phyloP scores from a whole-genome alignment of 2,888 invertebrate genomes.

The Athalia rosae region DNA sequence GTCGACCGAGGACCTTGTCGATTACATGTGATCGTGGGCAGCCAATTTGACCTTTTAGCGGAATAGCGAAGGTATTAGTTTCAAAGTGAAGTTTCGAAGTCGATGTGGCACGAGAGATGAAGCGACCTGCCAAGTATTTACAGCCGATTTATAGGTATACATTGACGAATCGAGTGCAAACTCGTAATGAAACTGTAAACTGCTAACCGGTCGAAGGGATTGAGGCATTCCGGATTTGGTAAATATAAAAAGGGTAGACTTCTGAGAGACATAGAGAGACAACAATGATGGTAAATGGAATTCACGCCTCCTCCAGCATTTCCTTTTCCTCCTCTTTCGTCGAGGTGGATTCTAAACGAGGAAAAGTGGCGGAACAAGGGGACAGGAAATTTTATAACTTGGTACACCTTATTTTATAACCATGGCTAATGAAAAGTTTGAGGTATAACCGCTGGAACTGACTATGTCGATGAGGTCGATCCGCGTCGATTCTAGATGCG shows the following conservation, averaged over 20 bases:
- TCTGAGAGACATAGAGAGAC: neutral
- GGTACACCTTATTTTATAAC: neutral
- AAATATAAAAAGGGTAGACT: neutral
- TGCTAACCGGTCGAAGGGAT: slow-evolving; percentile 7
- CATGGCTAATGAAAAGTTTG: slow-evolving; percentile 8
- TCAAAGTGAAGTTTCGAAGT: slow-evolving; percentile 1
- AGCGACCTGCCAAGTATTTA: too few relatives aligned
- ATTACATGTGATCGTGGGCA: slow-evolving; percentile 5
- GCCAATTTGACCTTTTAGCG: neutral
- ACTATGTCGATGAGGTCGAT: neutral
- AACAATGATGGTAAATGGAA: slow-evolving; percentile 2
- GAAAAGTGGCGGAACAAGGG: neutral
- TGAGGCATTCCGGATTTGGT: slow-evolving; percentile 22
- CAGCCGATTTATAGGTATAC: neutral
- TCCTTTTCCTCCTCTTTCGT: neutral
- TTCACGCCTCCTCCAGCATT: neutral
- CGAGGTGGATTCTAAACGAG: slow-evolving; percentile 22
- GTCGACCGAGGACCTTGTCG: neutral
- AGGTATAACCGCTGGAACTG: neutral
- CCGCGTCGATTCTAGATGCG: neutral
- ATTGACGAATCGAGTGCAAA: slow-evolving; percentile 5
- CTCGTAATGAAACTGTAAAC: neutral
- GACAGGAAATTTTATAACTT: slow-evolving; percentile 25
- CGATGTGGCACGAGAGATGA: too few relatives aligned
- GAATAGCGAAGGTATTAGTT: slow-evolving; percentile 13